Base-by-base conservation (phyloP, 2,113 vertebrate genomes). In the Pithys albifrons region DNA sequence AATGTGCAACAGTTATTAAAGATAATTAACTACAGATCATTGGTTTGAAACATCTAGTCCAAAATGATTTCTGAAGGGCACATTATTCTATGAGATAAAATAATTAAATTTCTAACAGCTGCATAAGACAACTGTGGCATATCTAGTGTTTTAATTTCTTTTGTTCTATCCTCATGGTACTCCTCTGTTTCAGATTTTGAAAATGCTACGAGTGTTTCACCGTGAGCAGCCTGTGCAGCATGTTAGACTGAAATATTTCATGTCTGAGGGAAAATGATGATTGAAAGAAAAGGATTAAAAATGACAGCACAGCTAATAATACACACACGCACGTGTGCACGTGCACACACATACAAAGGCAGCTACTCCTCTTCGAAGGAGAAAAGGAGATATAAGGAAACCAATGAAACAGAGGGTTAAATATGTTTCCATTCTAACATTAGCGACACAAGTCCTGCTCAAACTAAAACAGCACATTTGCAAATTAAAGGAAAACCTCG, bases 1-100 rank as follows among this genome's bases (percentile, higher is more conserved):
- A 98, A 98, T 98, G 98, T 98, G 98, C 98, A 98, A 98, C 98
- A 98, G 98, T 98, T 98, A 98, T 98, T 98, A 98, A 98, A 98
- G 98, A 98, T 98, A 98, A 98, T 98, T 98, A 98, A 98, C 98
- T 98, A 98, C 98, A 98, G 98, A 98, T 98, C 98, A 98, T 98
- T 98, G 98, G 98, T 98, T 98, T 98, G 98, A 98, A 98, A 98
- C 98, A 98, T 98, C 98, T 98, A 98, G 98, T 98, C 98, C 98
- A 98, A 98, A 98, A 98, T 98, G 98, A 98, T 98, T 98, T 98
- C 98, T 98, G 98, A 98, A 98, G 98, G 98, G 98, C 98, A 98
- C 98, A 98, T 98, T 98, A 98, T 98, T 98, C 98, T 98, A 98
- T 93, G 97, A 98, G 98, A 98, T 98, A 98, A 98, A 98, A 98